A percentile compares a stretch with the other conserved stretches of the same genome.
phyloP scores from a whole-genome alignment of 2,113 vertebrate species.

The Euleptes europaea region DNA sequence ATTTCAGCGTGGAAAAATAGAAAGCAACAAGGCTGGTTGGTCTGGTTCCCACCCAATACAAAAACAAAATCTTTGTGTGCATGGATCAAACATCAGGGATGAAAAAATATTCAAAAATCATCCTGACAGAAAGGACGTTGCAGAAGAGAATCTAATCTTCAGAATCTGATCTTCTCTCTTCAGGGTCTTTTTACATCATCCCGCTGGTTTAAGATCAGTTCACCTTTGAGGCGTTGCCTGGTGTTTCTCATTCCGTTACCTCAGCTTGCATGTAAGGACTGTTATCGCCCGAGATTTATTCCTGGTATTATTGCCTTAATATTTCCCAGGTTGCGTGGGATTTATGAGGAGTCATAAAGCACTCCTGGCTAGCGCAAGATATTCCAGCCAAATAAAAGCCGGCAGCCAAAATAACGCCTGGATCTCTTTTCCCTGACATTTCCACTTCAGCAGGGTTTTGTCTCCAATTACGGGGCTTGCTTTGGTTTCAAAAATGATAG shows the following conservation, averaged over 20 bases:
- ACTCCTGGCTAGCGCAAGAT: conserved; percentile 66
- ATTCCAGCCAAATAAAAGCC: conserved; percentile 48
- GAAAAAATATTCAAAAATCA: no score
- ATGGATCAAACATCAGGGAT: no score
- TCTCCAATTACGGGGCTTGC: conserved; percentile 28
- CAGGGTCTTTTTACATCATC: neutral
- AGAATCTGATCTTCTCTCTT: no score
- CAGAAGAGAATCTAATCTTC: neutral
- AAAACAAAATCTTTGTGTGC: no score
- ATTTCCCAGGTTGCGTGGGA: conserved; percentile 63
- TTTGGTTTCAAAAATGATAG: conserved; percentile 64
- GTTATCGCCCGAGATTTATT: conserved; percentile 73
- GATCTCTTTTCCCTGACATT: conserved; percentile 62
- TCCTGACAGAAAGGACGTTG: no score
- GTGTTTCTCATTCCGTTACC: conserved; percentile 62
- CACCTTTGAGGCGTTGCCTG: conserved; percentile 22
- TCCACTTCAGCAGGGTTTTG: conserved; percentile 38
- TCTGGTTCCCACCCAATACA: no score
- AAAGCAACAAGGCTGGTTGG: no score
- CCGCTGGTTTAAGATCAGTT: conserved; percentile 46
- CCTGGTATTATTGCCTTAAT: conserved; percentile 67
- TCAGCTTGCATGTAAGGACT: conserved; percentile 63
- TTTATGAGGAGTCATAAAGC: conserved; percentile 62
- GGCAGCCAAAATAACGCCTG: conserved; percentile 67
- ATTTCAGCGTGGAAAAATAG: no score